Evolutionary conservation across 2,888 invertebrate genomes (phyloP), one percentile per base, ranked within the genome.

Genomic region (Catocala nupta): DNA sequence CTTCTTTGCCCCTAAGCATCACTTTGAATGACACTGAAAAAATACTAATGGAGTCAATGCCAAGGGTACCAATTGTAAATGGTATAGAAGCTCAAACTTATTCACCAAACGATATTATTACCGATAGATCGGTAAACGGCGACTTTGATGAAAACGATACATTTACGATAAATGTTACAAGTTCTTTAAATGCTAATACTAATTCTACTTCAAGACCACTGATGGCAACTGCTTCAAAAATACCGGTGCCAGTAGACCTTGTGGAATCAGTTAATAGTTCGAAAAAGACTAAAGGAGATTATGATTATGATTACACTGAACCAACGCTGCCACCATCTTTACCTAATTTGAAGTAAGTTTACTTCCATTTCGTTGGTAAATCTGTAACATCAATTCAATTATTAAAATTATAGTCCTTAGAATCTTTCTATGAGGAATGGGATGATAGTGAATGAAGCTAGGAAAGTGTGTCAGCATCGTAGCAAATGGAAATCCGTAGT

Each of bases 241-340:
- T 92, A 45, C 87, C 89, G 83, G 13, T 85, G 85, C 65, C 87
- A 77, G 43, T 88, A 78, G 64, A 89, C 84, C 68, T 91, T 87
- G 58, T 87, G 77, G 76, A 94, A 86, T 68, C 89, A 86, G 60
- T 94, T 83, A 90, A 95, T 88, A 73, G 90, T 91, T 95, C 90
- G 65, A 95, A 92, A 79, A 95, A 95, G 77, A 95, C 93, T 0
- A 95, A 95, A 71, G 95, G 94, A 57, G 95, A 95, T 71, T 95
- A 96, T 71, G 96, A 96, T 75, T 96, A 96, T 78, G 97, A 97
- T 81, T 97, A 96, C 80, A 95, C 93, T 55, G 95, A 96, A 71
- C 96, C 96, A 0, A 96, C 97, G 0, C 84, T 97, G 60, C 97
- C 97, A 1, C 97, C 97, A n/a, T 97, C 97, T 9, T 86, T 97